A percentile compares a stretch with the other conserved stretches of the same genome.
Evolutionary conservation across 1,140 invertebrate species (phyloP).

Genomic region (Diabrotica undecimpunctata): DNA sequence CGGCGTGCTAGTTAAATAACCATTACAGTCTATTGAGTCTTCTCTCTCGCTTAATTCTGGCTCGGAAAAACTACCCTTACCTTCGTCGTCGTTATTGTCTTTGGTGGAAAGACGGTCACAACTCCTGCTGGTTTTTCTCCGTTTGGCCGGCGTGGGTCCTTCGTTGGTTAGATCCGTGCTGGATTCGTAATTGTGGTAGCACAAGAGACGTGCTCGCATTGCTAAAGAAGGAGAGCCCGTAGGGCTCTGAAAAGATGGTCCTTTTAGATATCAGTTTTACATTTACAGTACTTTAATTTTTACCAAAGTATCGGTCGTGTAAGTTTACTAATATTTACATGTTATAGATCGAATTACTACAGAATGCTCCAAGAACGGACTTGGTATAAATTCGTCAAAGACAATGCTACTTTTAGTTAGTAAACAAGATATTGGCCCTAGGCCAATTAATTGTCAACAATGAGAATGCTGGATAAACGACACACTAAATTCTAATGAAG

Average conservation of each 20-base stretch:
- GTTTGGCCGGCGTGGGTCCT: slow-evolving; percentile 14
- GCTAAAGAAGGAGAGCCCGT: slow-evolving; percentile 15
- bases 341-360: no score
- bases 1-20: slow-evolving; percentile 54
- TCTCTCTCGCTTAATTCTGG: slow-evolving; percentile 11
- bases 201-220: slow-evolving; percentile 30
- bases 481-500: no score
- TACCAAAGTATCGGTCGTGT: no score
- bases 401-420: no score
- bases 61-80: slow-evolving; percentile 13
- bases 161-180: slow-evolving; percentile 22
- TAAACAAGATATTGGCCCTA: no score
- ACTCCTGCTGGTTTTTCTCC: slow-evolving; percentile 4
- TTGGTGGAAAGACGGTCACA: background rate
- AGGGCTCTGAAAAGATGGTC: slow-evolving; percentile 17
- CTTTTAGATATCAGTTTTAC: background rate
- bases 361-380: no score
- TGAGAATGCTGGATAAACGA: no score
- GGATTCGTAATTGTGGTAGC: slow-evolving; percentile 30
- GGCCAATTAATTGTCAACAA: no score
- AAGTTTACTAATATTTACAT: no score
- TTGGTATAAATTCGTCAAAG: no score
- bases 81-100: background rate
- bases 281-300: background rate
- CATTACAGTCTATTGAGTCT: slow-evolving; percentile 5